A percentile compares a stretch with the other conserved stretches of the same genome.
These are phyloP conservation scores for Alexandromys fortis DNA, from an alignment of 2,113 vertebrate genomes.

Conservation along the genomic window DNA sequence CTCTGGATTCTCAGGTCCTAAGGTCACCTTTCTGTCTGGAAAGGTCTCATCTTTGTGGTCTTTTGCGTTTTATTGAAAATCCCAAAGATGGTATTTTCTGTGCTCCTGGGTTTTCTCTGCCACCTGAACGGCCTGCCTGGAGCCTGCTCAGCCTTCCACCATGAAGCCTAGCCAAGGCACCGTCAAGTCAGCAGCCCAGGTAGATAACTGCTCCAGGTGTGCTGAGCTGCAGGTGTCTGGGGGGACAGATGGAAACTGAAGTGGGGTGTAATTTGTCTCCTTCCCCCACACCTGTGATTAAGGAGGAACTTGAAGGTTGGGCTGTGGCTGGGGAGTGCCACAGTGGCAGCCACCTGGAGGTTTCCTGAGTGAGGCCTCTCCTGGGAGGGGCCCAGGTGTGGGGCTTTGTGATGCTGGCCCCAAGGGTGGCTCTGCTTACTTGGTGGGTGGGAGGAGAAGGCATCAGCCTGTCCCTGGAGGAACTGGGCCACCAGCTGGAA, in stretches of 20 bases:
- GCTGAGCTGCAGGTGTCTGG: not conserved
- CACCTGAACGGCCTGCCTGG: not conserved
- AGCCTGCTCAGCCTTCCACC: not conserved
- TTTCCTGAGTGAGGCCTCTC: conserved; percentile 55
- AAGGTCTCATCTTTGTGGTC: not conserved
- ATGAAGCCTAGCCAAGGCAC: not conserved
- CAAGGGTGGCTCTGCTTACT: conserved; percentile 72
- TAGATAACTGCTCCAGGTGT: not conserved
- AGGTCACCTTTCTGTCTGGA: not conserved
- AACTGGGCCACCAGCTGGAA: conserved; percentile 63
- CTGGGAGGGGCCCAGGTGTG: conserved; percentile 76
- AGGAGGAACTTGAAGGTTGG: conserved; percentile 22
- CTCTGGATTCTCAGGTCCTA: not conserved
- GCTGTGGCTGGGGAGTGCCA: not conserved
- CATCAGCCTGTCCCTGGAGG: conserved; percentile 41
- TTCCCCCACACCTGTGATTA: not conserved
- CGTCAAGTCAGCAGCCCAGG: too few relatives aligned
- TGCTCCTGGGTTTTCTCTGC: not conserved
- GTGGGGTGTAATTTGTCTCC: not conserved
- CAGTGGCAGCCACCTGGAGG: conserved; percentile 48
- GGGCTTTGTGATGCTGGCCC: conserved; percentile 54
- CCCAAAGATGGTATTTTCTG: not conserved
- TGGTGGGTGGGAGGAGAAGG: conserved; percentile 2
- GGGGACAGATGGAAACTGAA: not conserved
- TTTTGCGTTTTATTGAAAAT: conserved; percentile 1